Percentiles rank a stretch among this genome's conserved stretches.
Evolutionary conservation across 2,797 vertebrate genomes (phyloP).

Genomic region (Myotis myotis): DNA sequence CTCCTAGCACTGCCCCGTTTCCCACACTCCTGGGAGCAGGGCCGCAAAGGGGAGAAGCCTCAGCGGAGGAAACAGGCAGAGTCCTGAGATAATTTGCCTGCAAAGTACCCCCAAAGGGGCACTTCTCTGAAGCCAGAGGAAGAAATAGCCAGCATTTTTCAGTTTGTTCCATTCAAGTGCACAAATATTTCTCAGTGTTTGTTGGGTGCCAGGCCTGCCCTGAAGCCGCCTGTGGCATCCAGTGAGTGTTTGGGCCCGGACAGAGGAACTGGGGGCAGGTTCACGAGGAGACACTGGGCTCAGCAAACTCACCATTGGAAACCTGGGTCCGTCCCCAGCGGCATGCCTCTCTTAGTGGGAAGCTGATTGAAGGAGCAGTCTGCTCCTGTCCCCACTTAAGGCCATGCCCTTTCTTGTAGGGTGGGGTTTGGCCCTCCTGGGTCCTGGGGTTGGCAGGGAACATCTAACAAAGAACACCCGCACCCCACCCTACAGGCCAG

Average conservation of each 20-base stretch:
- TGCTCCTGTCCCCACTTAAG: neutral
- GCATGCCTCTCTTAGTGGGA: neutral
- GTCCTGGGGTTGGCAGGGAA: neutral
- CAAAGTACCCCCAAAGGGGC: constrained; percentile 50
- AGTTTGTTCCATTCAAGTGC: constrained; percentile 48
- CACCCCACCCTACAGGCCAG: neutral
- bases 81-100: constrained; percentile 68
- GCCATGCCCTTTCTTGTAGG: neutral
- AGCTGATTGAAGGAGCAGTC: neutral
- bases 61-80: constrained; percentile 62
- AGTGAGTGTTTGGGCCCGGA: neutral
- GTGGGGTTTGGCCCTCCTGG: neutral
- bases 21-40: constrained; percentile 9
- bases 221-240: neutral
- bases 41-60: constrained; percentile 45
- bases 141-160: constrained; percentile 44
- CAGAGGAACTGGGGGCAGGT: neutral
- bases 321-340: neutral
- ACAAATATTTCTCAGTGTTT: constrained; percentile 19
- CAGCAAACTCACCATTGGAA: neutral
- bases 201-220: neutral
- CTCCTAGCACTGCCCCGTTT: neutral
- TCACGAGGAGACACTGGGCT: neutral
- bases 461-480: neutral
- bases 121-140: constrained; percentile 34